A percentile compares a stretch with the other conserved stretches of the same genome.
Evolutionary conservation across 2,888 invertebrate species (phyloP).

Genomic region (Lomographa bimaculata): DNA sequence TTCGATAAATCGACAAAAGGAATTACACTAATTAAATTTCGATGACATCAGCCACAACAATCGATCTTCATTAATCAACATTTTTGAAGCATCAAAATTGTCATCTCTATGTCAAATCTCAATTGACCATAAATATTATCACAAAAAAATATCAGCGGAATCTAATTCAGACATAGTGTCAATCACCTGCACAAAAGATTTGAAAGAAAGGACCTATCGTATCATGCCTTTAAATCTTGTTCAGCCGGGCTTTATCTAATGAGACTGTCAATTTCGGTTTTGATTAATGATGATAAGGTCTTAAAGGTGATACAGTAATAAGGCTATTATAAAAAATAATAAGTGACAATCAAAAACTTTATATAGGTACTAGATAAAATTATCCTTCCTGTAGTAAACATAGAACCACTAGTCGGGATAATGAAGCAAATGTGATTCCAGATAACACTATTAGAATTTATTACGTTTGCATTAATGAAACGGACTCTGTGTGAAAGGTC

Average conservation of each 20-base stretch:
- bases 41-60: too few relatives aligned
- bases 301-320: conserved; percentile 29
- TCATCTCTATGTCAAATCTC: neutral
- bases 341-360: conserved; percentile 23
- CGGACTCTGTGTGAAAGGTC: conserved; percentile 29
- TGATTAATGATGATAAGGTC: conserved; percentile 32
- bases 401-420: conserved; percentile 12
- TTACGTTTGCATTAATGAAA: conserved; percentile 18
- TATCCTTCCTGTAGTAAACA: conserved; percentile 5
- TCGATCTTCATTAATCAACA: too few relatives aligned
- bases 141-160: conserved; percentile 11
- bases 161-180: conserved; percentile 5
- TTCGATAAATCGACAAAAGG: too few relatives aligned
- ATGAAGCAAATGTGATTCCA: conserved; percentile 13
- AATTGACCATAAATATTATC: conserved; percentile 5
- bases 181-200: conserved; percentile 18
- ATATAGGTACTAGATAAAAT: too few relatives aligned
- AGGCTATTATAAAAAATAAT: conserved; percentile 27
- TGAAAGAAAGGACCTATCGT: conserved; percentile 23
- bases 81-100: too few relatives aligned
- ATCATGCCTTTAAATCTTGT: conserved; percentile 21
- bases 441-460: conserved; percentile 16
- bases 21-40: too few relatives aligned
- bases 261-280: conserved; percentile 27
- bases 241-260: conserved; percentile 26